Conservation (phyloP, 1,140 invertebrate genomes). For the Bombus breviceps region DNA sequence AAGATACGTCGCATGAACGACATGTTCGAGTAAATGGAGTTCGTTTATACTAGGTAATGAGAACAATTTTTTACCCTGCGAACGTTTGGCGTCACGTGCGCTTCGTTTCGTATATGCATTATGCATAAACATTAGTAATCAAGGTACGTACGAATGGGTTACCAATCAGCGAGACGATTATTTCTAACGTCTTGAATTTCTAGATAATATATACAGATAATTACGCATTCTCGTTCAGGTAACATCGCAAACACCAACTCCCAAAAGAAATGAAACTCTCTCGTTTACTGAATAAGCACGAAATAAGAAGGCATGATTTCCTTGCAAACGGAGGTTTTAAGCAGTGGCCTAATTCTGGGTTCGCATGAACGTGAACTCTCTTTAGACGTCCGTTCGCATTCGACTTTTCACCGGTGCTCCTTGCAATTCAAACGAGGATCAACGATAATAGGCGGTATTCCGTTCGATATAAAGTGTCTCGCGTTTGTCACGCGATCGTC, state of each 20-base stretch:
- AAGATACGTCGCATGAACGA: background rate
- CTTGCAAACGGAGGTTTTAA: background rate
- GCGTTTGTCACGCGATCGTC: slow-evolving; percentile 44
- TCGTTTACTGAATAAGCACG: background rate
- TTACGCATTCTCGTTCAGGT: background rate
- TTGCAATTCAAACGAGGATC: slow-evolving; percentile 55
- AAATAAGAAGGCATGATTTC: background rate
- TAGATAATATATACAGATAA: background rate
- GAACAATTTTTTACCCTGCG: background rate
- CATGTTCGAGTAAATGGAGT: background rate
- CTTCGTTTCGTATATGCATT: no score
- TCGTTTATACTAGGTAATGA: background rate
- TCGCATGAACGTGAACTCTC: slow-evolving; percentile 22
- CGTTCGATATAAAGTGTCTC: slow-evolving; percentile 52
- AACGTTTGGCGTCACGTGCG: background rate
- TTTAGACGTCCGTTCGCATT: slow-evolving; percentile 41
- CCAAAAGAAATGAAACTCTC: background rate
- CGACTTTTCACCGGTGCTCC: slow-evolving; percentile 34
- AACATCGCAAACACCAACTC: no score
- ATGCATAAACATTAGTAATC: background rate
- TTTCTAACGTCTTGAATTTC: background rate
- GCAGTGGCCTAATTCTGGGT: slow-evolving; percentile 29
- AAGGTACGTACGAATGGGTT: background rate
- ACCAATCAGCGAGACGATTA: background rate
- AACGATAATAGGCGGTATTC: slow-evolving; percentile 42